Percentiles rank a stretch among this genome's conserved stretches.
phyloP scores from a whole-genome alignment of 92 coral and sea anemone genomes.

The Actinernus sp. region DNA sequence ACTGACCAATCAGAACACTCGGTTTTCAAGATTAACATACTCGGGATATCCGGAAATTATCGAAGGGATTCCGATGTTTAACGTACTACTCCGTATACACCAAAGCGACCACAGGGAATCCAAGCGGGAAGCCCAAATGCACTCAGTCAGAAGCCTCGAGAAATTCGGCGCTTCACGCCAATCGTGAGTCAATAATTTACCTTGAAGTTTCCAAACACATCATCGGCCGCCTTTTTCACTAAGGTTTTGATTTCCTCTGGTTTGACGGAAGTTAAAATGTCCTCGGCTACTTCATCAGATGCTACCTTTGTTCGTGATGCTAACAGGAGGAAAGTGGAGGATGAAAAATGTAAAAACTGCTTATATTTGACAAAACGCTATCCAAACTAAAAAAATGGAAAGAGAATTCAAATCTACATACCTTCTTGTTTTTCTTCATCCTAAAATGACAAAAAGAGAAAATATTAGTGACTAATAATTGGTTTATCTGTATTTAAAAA shows the following conservation, averaged over 20 bases:
- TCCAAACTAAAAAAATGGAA: not conserved
- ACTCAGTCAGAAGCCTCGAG: no score
- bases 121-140: no score
- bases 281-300: slow-evolving; percentile 36
- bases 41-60: no score
- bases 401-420: not conserved
- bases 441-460: slow-evolving; percentile 9
- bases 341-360: not conserved
- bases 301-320: slow-evolving; percentile 5
- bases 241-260: slow-evolving; percentile 77
- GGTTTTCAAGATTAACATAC: no score
- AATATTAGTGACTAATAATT: no score
- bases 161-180: no score
- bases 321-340: not conserved
- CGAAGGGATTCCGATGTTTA: no score
- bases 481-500: no score
- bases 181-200: no score
- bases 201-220: slow-evolving; percentile 86
- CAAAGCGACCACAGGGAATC: no score
- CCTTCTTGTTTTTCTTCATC: slow-evolving; percentile 25
- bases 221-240: slow-evolving; percentile 78
- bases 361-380: not conserved
- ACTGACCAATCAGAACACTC: no score
- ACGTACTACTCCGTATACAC: no score
- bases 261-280: slow-evolving; percentile 65